Evolutionary conservation across 2,113 vertebrate species (phyloP).

Genomic region (Pogona vitticeps): DNA sequence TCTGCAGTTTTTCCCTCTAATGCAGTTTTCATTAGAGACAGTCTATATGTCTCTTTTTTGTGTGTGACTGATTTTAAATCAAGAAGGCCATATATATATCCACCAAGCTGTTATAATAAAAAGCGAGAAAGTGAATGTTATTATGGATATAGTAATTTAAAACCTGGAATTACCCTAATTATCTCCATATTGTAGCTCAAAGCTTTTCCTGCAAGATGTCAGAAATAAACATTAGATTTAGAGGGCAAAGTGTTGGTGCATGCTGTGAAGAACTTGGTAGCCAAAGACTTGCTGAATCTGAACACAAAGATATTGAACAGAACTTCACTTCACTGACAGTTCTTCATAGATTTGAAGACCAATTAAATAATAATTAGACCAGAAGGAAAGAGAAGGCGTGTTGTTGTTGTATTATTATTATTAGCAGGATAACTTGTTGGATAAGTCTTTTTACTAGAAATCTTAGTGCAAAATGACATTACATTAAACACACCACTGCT

Average conservation of each 20-base stretch:
- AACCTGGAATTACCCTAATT: constrained; percentile 24
- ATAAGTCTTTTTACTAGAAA: neutral
- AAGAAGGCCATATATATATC: constrained; percentile 21
- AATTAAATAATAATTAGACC: constrained; percentile 13
- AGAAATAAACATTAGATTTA: constrained; percentile 43
- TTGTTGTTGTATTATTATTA: neutral
- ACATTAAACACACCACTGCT: neutral
- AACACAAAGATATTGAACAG: constrained; percentile 40
- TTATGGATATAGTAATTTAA: constrained; percentile 26
- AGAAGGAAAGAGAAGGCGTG: constrained; percentile 7
- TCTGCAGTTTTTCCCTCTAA: neutral
- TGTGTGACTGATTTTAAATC: constrained; percentile 23
- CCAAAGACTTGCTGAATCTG: constrained; percentile 21
- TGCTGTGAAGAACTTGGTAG: constrained; percentile 35
- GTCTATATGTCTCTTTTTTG: constrained; percentile 19
- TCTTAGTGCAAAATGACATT: neutral
- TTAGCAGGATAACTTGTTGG: constrained; percentile 9
- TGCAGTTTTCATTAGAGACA: constrained; percentile 20
- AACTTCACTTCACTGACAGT: constrained; percentile 35
- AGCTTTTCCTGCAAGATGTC: constrained; percentile 39
- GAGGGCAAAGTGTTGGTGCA: constrained; percentile 33
- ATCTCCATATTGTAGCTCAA: constrained; percentile 17
- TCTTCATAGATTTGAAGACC: constrained; percentile 17
- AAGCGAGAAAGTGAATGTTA: constrained; percentile 32
- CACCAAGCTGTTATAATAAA: constrained; percentile 30